A percentile compares a stretch with the other conserved stretches of the same genome.
These are phyloP conservation scores for Eriocheir sinensis DNA, from an alignment of 1,140 invertebrate species.

Conservation along the genomic window DNA sequence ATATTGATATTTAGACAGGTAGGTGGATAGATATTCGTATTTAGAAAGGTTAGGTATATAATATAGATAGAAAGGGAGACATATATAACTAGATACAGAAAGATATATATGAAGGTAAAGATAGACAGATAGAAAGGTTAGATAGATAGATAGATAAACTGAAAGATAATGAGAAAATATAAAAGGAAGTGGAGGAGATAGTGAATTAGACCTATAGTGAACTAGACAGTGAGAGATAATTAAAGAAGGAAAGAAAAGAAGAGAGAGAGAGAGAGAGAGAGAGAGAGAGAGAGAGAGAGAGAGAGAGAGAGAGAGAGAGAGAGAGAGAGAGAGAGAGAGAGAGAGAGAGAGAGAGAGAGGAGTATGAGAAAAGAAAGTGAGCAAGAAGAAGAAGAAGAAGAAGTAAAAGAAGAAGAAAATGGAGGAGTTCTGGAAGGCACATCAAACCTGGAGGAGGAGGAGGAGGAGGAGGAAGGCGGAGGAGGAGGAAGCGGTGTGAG, in stretches of 20 bases:
- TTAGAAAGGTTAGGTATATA: too few species aligned
- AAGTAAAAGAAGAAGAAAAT: not conserved
- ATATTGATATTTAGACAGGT: not conserved
- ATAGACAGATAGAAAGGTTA: not conserved
- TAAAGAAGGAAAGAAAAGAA: not conserved
- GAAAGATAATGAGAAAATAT: too few species aligned
- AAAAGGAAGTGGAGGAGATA: too few species aligned
- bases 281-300: not conserved
- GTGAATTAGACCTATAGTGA: too few species aligned
- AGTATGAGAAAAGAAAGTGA: not conserved
- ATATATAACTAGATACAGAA: not conserved
- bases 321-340: not conserved
- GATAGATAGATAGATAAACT: constrained; percentile 41
- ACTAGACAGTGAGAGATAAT: too few species aligned
- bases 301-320: not conserved
- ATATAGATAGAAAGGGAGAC: not conserved
- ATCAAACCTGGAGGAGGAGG: constrained; percentile 8
- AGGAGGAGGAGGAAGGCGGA: not conserved
- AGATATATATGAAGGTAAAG: not conserved
- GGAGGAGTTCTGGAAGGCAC: not conserved
- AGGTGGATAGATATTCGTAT: not conserved
- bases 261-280: not conserved
- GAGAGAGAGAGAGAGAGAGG: not conserved
- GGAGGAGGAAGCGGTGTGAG: constrained; percentile 28
- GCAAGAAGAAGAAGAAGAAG: not conserved